Percentiles rank a stretch among this genome's conserved stretches.
These are phyloP conservation scores for Elegia similella DNA, from an alignment of 2,888 invertebrate species.

Conservation along the genomic window DNA sequence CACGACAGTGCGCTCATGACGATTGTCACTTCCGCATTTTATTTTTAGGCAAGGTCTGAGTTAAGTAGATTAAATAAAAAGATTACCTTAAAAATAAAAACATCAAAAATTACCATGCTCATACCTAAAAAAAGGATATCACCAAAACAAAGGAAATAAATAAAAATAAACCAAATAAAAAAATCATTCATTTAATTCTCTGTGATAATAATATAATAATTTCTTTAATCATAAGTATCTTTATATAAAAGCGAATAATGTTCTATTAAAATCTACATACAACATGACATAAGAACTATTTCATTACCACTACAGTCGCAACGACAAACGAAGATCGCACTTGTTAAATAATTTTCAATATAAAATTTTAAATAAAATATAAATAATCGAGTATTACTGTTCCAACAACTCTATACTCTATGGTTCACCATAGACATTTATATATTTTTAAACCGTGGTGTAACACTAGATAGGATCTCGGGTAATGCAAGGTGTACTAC, in stretches of 20 bases:
- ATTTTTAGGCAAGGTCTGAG: no score
- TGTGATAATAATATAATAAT: slow-evolving; percentile 72
- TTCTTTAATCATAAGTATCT: slow-evolving; percentile 62
- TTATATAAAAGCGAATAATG: slow-evolving; percentile 64
- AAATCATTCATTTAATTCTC: slow-evolving; percentile 76
- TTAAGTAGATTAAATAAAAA: not conserved
- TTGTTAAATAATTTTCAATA: slow-evolving; percentile 65
- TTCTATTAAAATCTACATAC: slow-evolving; percentile 72
- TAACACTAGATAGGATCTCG: slow-evolving; percentile 46
- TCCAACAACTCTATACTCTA: slow-evolving; percentile 71
- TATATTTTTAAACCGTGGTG: slow-evolving; percentile 53
- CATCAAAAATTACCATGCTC: slow-evolving; percentile 23
- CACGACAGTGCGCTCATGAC: no score
- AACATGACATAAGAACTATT: slow-evolving; percentile 64
- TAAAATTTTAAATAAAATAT: slow-evolving; percentile 75
- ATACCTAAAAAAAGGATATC: slow-evolving; percentile 34
- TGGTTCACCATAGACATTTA: slow-evolving; percentile 72
- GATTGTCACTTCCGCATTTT: no score
- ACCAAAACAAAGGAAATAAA: slow-evolving; percentile 41
- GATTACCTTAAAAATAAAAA: slow-evolving; percentile 20
- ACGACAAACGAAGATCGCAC: slow-evolving; percentile 62
- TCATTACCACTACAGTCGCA: slow-evolving; percentile 59
- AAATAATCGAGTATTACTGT: slow-evolving; percentile 80
- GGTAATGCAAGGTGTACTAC: slow-evolving; percentile 36
- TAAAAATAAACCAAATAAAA: slow-evolving; percentile 52